These are phyloP conservation scores for Drosophila mojavensis DNA, from an alignment of 1,140 invertebrate genomes.

Conservation along the genomic window DNA sequence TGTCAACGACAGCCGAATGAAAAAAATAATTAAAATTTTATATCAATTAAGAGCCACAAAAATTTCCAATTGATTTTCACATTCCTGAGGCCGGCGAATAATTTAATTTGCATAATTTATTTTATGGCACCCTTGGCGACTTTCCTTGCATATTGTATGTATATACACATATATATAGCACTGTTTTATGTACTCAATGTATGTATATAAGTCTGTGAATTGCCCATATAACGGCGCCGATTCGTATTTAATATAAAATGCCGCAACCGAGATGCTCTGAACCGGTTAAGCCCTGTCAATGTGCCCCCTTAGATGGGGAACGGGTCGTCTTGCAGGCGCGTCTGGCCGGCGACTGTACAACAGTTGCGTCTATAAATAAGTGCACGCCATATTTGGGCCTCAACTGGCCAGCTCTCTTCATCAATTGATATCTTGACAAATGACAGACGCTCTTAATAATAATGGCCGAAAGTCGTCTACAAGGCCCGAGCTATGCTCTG, in stretches of 20 bases:
- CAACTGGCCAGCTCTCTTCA: neutral
- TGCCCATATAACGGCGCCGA: constrained; percentile 76
- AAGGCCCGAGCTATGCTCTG: neutral
- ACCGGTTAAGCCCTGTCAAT: constrained; percentile 55
- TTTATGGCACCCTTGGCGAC: constrained; percentile 2
- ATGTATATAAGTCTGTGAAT: constrained; percentile 29
- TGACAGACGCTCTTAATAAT: constrained; percentile 43
- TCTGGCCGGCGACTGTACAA: constrained; percentile 74
- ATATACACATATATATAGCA: constrained; percentile 1
- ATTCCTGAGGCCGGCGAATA: constrained; percentile 22
- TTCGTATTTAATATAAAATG: constrained; percentile 71
- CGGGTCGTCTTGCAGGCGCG: constrained; percentile 50
- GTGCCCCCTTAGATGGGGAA: neutral
- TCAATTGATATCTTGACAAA: constrained; percentile 67
- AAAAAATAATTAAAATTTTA: neutral
- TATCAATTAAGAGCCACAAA: constrained; percentile 22
- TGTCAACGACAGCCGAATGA: neutral
- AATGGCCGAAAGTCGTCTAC: constrained; percentile 27
- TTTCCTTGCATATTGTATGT: constrained; percentile 19
- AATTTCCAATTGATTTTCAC: constrained; percentile 39
- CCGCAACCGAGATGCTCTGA: constrained; percentile 29
- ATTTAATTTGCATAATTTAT: constrained; percentile 44
- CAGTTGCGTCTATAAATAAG: constrained; percentile 58
- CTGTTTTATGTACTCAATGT: neutral
- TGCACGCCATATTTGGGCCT: constrained; percentile 39